Conservation (phyloP, 2,797 vertebrate genomes). For the Australoheros facetus region DNA sequence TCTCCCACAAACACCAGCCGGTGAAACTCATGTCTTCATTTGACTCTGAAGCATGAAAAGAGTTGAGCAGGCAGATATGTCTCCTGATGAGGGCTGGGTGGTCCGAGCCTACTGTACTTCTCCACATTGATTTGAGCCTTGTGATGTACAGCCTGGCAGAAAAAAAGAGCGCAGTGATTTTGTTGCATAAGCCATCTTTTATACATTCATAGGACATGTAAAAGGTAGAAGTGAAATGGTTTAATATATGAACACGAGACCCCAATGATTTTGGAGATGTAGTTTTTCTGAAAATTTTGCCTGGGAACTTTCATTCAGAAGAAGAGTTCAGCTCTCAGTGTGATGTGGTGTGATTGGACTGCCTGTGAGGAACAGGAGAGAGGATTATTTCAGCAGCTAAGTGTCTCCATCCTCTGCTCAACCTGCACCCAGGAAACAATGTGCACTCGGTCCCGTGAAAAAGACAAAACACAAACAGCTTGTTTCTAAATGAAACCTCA, state of each 20-base stretch:
- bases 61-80: background rate
- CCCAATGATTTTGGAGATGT: background rate
- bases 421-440: constrained; percentile 28
- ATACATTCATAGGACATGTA: background rate
- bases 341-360: background rate
- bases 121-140: background rate
- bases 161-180: no score
- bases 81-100: background rate
- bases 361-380: constrained; percentile 13
- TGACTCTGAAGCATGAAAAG: background rate
- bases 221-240: background rate
- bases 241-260: background rate
- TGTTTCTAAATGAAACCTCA: background rate
- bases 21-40: background rate
- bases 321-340: background rate
- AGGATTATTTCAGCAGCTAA: constrained; percentile 16
- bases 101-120: background rate
- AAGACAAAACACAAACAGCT: background rate
- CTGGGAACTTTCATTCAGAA: background rate
- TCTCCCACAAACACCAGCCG: background rate
- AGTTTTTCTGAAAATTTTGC: background rate
- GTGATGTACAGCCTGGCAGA: no score
- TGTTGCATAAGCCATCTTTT: background rate
- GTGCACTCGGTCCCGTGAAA: background rate
- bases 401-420: constrained; percentile 8